Evolutionary conservation across 2,113 vertebrate species (phyloP), one percentile per base, ranked within the genome.

Genomic region (Prionailurus viverrinus): DNA sequence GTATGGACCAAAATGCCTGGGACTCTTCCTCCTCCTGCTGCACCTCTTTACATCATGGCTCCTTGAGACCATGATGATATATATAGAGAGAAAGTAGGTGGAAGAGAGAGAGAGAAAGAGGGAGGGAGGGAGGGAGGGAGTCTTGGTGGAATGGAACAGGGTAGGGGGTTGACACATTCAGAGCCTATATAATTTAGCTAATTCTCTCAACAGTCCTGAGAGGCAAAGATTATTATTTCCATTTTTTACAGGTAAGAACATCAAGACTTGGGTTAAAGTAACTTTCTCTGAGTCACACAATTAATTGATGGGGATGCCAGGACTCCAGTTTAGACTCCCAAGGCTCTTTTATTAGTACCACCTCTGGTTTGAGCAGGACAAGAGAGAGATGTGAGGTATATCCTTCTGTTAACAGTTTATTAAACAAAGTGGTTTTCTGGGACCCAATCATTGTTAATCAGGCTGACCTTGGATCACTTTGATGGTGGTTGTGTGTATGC

Each of bases 1-100:
- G 99, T 99, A 99, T 97, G 98, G 80, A 27, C 78, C 63, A 4
- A 18, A 36, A 2, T 12, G 9, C 69, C 80, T 48, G 23, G n/a
- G 61, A 29, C 48, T 82, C 74, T 14, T 91, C 23, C 27, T 93
- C 18, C 48, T 91, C 8, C 31, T 82, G 16, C 21, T 55, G 12
- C 11, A 21, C 78, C 73, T 86, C 55, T 79, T 65, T 36, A 18
- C 4, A 33, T 63, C 66, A n/a, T 4, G 23, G 31, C 69, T 88
- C 41, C 63, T n/a, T 93, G 63, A 66, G 48, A 66, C 51, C 16
- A 2, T 73, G 80, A 14, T n/a, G 76, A 33, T 51, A 18, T 3
- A 11, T 66, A 25, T 53, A 12, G 13, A 83, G 39, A 41, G 55
- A 79, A 63, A 31, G 0, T n/a, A 31, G 21, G 7, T 81, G 15